Evolutionary conservation across 2,888 invertebrate genomes (phyloP).

Genomic region (Drosophila subsilvestris): DNA sequence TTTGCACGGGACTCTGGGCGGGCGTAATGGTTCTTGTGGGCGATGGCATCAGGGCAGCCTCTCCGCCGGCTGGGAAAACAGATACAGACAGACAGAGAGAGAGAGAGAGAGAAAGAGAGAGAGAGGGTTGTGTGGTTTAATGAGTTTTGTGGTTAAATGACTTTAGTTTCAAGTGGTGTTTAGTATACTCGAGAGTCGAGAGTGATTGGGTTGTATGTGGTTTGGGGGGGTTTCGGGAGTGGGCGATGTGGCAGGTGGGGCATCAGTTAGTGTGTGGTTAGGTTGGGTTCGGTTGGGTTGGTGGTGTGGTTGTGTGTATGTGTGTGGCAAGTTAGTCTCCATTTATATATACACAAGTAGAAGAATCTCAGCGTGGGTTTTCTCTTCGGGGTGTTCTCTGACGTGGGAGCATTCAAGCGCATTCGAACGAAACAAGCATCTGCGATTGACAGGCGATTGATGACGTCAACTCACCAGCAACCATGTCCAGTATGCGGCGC

Average conservation of each 20-base stretch:
- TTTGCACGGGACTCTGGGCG: constrained; percentile 85
- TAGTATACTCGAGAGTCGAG: constrained; percentile 72
- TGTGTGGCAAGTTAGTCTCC: constrained; percentile 63
- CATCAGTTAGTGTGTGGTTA: constrained; percentile 55
- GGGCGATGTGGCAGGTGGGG: constrained; percentile 31
- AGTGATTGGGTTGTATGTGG: constrained; percentile 32
- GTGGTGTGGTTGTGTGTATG: constrained; percentile 52
- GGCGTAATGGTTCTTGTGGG: constrained; percentile 86
- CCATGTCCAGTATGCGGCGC: constrained; percentile 89
- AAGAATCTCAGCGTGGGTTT: constrained; percentile 23
- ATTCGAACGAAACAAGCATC: constrained; percentile 16
- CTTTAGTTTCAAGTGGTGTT: constrained; percentile 66
- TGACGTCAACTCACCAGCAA: constrained; percentile 85
- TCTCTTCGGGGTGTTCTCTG: constrained; percentile 30
- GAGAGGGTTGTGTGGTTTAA: constrained; percentile 59
- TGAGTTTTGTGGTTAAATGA: constrained; percentile 68
- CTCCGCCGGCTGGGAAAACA: constrained; percentile 82
- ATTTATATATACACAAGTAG: constrained; percentile 55
- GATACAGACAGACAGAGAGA: constrained; percentile 46
- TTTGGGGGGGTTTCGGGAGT: constrained; percentile 27
- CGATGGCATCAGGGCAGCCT: constrained; percentile 86
- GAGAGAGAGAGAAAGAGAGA: constrained; percentile 58
- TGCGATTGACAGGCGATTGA: background rate
- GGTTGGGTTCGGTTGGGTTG: too few species aligned
- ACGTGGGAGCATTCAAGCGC: background rate